Evolutionary conservation across 2,797 vertebrate genomes (phyloP).

Genomic region (Sorex maritimensis): DNA sequence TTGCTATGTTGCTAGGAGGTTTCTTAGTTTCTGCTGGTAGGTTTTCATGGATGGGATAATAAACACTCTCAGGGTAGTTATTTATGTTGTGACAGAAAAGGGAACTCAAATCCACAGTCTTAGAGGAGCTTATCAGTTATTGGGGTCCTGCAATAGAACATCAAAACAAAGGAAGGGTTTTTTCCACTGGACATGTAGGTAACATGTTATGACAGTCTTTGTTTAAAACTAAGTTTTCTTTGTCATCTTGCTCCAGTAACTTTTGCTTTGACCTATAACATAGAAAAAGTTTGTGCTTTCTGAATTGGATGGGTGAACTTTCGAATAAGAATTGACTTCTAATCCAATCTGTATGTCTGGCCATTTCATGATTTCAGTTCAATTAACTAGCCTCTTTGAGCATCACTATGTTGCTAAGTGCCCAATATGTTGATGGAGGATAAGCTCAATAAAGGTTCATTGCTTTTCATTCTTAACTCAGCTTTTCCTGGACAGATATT

Average conservation of each 20-base stretch:
- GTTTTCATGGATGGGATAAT: background rate
- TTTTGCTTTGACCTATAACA: conserved; percentile 22
- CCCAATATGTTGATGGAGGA: conserved; percentile 18
- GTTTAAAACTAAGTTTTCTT: background rate
- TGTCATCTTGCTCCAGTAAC: conserved; percentile 4
- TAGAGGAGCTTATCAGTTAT: background rate
- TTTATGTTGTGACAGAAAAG: background rate
- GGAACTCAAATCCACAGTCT: conserved; percentile 12
- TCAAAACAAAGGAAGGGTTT: conserved; percentile 1
- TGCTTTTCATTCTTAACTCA: conserved; percentile 63
- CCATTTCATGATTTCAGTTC: conserved; percentile 20
- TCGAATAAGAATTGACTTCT: conserved; percentile 37
- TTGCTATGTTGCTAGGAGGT: background rate
- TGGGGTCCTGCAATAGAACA: background rate
- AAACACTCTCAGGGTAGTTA: background rate
- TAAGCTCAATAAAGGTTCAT: conserved; percentile 26
- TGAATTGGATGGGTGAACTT: background rate
- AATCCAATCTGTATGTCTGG: conserved; percentile 44
- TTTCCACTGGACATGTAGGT: background rate
- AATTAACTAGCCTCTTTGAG: conserved; percentile 49
- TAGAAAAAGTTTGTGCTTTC: conserved; percentile 6
- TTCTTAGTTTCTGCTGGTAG: conserved; percentile 19
- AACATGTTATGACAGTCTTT: background rate
- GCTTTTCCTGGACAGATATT: conserved; percentile 34
- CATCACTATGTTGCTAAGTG: conserved; percentile 43